Evolutionary conservation across 2,888 invertebrate genomes (phyloP), one percentile per base, ranked within the genome.

Genomic region (Catocala fraxini): DNA sequence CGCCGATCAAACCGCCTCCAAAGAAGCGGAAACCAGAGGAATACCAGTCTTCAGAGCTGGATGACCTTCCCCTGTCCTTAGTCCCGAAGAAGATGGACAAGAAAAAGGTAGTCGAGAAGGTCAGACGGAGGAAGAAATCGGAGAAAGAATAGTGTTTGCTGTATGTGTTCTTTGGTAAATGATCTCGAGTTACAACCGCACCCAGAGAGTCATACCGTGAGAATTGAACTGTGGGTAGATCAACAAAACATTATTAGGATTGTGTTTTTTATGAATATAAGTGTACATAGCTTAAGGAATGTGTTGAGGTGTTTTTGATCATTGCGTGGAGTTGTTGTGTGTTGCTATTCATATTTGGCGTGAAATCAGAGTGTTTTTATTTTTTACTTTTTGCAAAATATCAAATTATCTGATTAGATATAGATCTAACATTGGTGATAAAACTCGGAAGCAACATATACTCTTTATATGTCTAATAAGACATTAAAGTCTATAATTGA

Each of bases 141-240:
- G 92, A 91, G 79, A 94, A 92, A 64, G 92, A 93, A 79, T 93
- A 93, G 93, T 92, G 93, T 89, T 91, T 92, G 69, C 77, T 88
- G 70, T 84, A 89, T 70, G 90, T 92, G 73, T 93, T 90, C 75
- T 87, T 83, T 65, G 89, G 85, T 74, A 79, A 84, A 64, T 84
- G 81, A 77, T 77, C 63, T 46, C 62, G 66, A n/a, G 25, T 45
- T 5, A 15, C 39, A 12, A 41, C 55, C n/a, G 58, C 53, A 59
- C 55, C 63, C 0, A 45, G 49, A 25, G 43, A 49, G 33, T 11
- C 35, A 6, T 41, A 45, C 2, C 9, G 33, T 10, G 49, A 45
- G 25, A 15, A 45, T 35, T 55, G 49, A 54, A 54, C 7, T 65
- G 76, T 66, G 71, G 75, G 68, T 63, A 63, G 55, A 10, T 12